Evolutionary conservation across 2,797 vertebrate genomes (phyloP).

Genomic region (Cirrhinus molitorella): DNA sequence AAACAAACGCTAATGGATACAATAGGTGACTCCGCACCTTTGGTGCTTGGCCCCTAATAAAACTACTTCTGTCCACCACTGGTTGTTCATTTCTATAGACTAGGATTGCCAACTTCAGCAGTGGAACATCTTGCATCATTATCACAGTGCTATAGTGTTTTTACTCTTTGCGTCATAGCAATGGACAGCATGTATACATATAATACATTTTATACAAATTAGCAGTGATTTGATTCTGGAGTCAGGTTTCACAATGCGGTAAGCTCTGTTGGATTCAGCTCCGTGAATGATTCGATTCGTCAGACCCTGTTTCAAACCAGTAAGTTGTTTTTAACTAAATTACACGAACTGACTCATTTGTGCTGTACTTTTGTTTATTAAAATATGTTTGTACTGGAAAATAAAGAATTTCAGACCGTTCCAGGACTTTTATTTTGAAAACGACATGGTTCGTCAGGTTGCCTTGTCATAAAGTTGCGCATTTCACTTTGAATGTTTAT

Average conservation of each 20-base stretch:
- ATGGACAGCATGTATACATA: no score
- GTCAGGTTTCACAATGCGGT: neutral
- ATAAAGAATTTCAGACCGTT: neutral
- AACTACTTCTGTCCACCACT: no score
- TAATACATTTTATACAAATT: no score
- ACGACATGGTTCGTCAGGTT: neutral
- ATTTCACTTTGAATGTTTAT: conserved; percentile 9
- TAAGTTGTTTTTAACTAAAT: no score
- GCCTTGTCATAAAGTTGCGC: conserved; percentile 10
- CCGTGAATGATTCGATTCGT: neutral
- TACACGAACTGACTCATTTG: neutral
- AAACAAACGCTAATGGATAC: no score
- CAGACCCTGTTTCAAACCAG: neutral
- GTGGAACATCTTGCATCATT: neutral
- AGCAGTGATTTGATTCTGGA: no score
- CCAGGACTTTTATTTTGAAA: conserved; percentile 40
- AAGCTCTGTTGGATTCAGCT: neutral
- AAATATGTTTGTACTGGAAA: neutral
- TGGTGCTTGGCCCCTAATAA: no score
- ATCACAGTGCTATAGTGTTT: no score
- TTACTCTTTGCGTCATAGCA: no score
- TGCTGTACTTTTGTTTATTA: neutral
- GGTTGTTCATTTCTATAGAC: neutral
- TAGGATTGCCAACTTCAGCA: neutral
- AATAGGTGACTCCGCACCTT: no score